A percentile compares a stretch with the other conserved stretches of the same genome.
Evolutionary conservation across 2,113 vertebrate genomes (phyloP).

Genomic region (Oncorhynchus masou): DNA sequence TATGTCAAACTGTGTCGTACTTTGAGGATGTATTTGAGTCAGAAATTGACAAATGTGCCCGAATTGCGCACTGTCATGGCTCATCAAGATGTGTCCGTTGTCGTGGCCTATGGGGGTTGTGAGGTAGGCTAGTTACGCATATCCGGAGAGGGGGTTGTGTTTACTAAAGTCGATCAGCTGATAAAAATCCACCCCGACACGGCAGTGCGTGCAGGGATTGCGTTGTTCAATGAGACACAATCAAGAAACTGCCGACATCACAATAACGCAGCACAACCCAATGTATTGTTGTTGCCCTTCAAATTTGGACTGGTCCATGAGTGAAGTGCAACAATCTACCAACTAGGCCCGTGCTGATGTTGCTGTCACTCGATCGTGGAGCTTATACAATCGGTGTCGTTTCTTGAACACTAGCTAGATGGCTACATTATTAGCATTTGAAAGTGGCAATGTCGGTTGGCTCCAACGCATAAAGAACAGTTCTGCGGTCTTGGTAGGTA

Average conservation of each 20-base stretch:
- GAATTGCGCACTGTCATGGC: slow-evolving; percentile 8
- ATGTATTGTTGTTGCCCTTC: too few relatives aligned
- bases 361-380: background rate
- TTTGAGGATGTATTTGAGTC: background rate
- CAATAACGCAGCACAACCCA: too few relatives aligned
- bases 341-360: background rate
- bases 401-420: too few relatives aligned
- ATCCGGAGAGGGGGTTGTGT: slow-evolving; percentile 6
- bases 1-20: background rate
- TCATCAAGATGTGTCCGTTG: slow-evolving; percentile 13
- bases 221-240: slow-evolving; percentile 6
- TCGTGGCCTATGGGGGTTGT: slow-evolving; percentile 17
- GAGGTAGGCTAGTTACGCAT: background rate
- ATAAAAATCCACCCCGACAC: background rate
- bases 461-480: slow-evolving; percentile 12
- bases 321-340: background rate
- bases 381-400: background rate
- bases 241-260: too few relatives aligned
- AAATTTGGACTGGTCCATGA: too few relatives aligned
- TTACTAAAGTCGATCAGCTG: slow-evolving; percentile 7
- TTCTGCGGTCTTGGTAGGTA: slow-evolving; percentile 1
- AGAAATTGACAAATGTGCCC: background rate
- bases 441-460: background rate
- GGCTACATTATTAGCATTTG: background rate
- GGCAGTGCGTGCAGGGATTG: background rate